A percentile compares a stretch with the other conserved stretches of the same genome.
phyloP scores from a whole-genome alignment of 2,113 vertebrate species.

The Elephantulus edwardii region DNA sequence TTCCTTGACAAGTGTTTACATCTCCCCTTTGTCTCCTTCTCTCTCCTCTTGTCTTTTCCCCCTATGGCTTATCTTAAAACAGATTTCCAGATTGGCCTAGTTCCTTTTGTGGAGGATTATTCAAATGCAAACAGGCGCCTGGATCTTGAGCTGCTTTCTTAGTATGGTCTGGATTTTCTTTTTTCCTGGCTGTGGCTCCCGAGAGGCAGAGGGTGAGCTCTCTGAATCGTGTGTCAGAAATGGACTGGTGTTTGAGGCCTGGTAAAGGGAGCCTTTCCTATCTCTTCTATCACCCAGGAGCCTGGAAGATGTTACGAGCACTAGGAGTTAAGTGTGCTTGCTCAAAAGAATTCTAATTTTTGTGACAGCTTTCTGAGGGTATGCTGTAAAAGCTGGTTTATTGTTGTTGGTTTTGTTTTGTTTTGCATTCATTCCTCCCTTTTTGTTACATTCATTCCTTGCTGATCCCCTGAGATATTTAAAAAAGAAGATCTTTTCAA shows the following conservation, averaged over 20 bases:
- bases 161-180: not conserved
- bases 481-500: not conserved
- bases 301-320: not conserved
- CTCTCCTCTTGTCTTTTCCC: not conserved
- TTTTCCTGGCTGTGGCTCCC: not conserved
- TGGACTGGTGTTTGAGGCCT: not conserved
- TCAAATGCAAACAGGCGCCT: not conserved
- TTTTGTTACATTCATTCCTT: not conserved
- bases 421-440: not conserved
- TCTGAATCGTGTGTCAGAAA: not conserved
- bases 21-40: not conserved
- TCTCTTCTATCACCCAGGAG: not conserved
- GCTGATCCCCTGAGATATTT: constrained; percentile 1
- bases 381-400: not conserved
- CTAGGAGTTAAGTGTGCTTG: not conserved
- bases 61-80: constrained; percentile 7
- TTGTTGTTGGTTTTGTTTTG: no score
- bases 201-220: not conserved
- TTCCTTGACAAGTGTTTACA: not conserved
- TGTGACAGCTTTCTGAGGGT: not conserved
- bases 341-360: not conserved
- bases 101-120: constrained; percentile 1
- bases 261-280: not conserved
- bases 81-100: not conserved
- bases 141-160: not conserved